A percentile compares a stretch with the other conserved stretches of the same genome.
Conservation (phyloP, 2,113 vertebrate genomes). For the Turnix velox region DNA sequence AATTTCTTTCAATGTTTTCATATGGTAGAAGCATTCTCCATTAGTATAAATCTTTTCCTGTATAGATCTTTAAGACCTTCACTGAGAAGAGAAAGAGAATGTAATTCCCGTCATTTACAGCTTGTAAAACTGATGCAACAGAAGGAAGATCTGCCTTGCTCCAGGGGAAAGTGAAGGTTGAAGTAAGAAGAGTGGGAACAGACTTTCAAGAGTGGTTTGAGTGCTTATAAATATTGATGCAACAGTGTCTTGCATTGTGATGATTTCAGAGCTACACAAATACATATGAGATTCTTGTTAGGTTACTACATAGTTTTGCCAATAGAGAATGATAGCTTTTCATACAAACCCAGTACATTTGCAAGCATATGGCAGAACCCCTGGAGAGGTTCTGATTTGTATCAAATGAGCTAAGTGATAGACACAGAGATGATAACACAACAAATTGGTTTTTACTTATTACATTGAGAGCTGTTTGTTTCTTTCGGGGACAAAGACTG, state of each 20-base stretch:
- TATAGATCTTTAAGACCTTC: background rate
- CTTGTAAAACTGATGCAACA: background rate
- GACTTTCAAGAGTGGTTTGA: background rate
- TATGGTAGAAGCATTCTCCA: background rate
- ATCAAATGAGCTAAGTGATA: background rate
- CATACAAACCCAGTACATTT: background rate
- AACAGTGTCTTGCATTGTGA: background rate
- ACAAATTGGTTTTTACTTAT: background rate
- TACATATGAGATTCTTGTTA: background rate
- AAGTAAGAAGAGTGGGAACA: background rate
- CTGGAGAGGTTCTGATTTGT: conserved; percentile 24
- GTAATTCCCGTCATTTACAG: background rate
- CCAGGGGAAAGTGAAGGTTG: background rate
- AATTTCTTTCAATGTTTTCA: background rate
- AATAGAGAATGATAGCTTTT: conserved; percentile 1
- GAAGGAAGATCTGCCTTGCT: background rate
- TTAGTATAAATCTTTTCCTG: background rate
- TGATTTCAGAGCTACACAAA: background rate
- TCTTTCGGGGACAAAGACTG: background rate
- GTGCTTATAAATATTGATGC: conserved; percentile 15
- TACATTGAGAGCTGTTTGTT: background rate
- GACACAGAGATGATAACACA: background rate
- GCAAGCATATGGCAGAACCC: background rate
- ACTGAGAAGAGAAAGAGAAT: background rate
- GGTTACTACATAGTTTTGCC: background rate